Evolutionary conservation across 2,113 vertebrate genomes (phyloP).

Genomic region (Oplegnathus fasciatus): DNA sequence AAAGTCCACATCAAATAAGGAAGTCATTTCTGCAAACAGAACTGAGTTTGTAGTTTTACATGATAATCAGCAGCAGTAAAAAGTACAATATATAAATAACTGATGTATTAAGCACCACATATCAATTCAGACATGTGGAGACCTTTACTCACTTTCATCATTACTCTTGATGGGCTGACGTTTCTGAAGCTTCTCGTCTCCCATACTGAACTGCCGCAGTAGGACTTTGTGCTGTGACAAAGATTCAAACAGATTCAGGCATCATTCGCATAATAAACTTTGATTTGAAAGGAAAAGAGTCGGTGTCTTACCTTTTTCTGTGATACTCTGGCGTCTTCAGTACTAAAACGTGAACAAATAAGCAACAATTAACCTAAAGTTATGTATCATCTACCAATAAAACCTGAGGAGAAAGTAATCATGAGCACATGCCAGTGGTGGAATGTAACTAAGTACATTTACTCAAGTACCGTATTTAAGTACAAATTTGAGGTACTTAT

Average conservation of each 20-base stretch:
- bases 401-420: neutral
- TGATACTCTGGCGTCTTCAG: slow-evolving; percentile 89
- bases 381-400: neutral
- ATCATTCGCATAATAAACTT: neutral
- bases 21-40: no score
- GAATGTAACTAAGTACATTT: no score
- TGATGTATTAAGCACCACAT: no score
- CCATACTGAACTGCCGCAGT: slow-evolving; percentile 92
- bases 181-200: slow-evolving; percentile 93
- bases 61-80: no score
- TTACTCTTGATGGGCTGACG: slow-evolving; percentile 92
- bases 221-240: slow-evolving; percentile 94
- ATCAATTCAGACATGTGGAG: no score
- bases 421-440: no score
- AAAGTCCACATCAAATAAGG: no score
- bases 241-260: neutral
- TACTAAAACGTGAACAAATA: slow-evolving; percentile 79
- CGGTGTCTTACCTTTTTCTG: slow-evolving; percentile 90
- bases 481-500: no score
- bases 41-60: no score
- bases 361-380: neutral
- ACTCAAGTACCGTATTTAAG: no score
- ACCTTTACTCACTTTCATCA: slow-evolving; percentile 90
- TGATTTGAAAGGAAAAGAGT: neutral
- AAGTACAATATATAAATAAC: no score